Evolutionary conservation across 1,140 invertebrate genomes (phyloP).

Genomic region (Mya arenaria): DNA sequence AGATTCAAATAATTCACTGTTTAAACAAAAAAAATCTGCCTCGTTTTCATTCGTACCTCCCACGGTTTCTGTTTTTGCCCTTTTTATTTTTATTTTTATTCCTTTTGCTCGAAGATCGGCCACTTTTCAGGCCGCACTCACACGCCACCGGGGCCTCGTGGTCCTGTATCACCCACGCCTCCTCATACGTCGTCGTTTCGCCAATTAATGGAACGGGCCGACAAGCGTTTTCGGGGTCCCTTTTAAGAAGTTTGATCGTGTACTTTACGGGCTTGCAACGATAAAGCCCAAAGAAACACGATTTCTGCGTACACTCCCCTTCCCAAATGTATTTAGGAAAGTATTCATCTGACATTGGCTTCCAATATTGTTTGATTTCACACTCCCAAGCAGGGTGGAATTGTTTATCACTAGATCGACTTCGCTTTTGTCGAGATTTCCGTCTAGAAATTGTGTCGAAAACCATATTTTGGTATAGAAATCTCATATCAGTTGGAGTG

Average conservation of each 20-base stretch:
- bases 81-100: too few species aligned
- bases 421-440: conserved; percentile 32
- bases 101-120: too few species aligned
- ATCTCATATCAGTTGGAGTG: background rate
- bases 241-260: conserved; percentile 49
- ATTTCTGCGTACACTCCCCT: conserved; percentile 19
- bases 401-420: background rate
- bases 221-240: conserved; percentile 39
- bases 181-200: conserved; percentile 29
- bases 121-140: conserved; percentile 20
- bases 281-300: conserved; percentile 51
- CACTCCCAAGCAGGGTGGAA: conserved; percentile 47
- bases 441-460: conserved; percentile 44
- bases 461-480: conserved; percentile 46
- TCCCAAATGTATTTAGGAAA: conserved; percentile 52
- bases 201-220: conserved; percentile 31
- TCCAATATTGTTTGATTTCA: conserved; percentile 15
- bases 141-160: conserved; percentile 37
- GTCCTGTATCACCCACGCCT: conserved; percentile 33
- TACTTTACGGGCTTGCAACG: conserved; percentile 50
- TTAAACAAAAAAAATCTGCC: too few species aligned
- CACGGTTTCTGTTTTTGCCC: too few species aligned
- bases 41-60: too few species aligned
- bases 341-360: conserved; percentile 20
- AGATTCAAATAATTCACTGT: too few species aligned